Base-by-base conservation (phyloP, 2,888 invertebrate species). In the Hydrotaea cyrtoneurina region DNA sequence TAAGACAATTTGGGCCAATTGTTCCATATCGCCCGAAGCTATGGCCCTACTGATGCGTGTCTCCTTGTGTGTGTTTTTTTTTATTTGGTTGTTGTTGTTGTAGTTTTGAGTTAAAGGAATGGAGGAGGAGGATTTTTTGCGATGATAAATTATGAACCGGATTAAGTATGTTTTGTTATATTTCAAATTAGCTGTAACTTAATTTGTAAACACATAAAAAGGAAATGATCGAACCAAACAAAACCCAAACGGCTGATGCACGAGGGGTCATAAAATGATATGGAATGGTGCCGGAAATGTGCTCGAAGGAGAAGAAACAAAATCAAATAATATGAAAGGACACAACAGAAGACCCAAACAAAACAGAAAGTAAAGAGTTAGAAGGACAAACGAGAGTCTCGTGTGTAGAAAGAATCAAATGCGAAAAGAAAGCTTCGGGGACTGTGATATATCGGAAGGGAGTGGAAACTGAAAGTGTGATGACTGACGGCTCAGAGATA, bases 1-100 rank as follows among this genome's bases (percentile, higher is more conserved):
- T 23, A 98, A 93, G 15, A 98, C 97, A 88, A 98, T 93, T 74
- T 96, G 95, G 31, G 98, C 98, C 89, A 98, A 93, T 93, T 97
- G 96, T 91, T 97, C 98, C 95, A 98, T 96, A 90, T 97, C 97
- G 10, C 97, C 95, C 86, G 94, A 93, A 88, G 95, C 94, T 74
- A 96, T 94, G 87, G 96, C 93, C 86, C 94, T 93, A 78, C 94
- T 93, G 55, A 96, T 94, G 91, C 95, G 95, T 17, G 94, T 93
- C 87, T 96, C 95, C 91, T 94, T 50, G 36, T 57, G 57, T n/a
- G n/a, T n/a, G n/a, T n/a, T n/a, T n/a, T n/a, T n/a, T n/a, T n/a
- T n/a, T n/a, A n/a, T n/a, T n/a, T n/a, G n/a, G n/a, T n/a, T n/a
- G n/a, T n/a, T n/a, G n/a, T 66, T 69, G 31, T 53, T 46, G 36